Base-by-base conservation (phyloP, 2,113 vertebrate genomes). In the Sinosuthora webbiana region DNA sequence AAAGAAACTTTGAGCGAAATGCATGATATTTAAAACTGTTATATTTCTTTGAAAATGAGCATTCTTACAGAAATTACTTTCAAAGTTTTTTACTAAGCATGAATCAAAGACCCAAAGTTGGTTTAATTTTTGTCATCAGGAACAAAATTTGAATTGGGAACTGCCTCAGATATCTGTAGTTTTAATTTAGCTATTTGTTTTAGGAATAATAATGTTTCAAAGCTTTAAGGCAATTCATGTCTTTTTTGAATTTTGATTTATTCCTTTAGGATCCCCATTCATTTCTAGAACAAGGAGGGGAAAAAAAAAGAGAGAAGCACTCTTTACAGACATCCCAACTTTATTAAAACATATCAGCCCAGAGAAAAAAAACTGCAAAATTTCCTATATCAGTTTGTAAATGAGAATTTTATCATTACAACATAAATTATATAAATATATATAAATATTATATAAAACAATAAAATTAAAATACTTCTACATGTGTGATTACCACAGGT, bases 1-100 rank as follows among this genome's bases (percentile, higher is more conserved):
- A 79, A 94, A 91, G 71, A 87, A 88, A 90, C 9, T 13, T 50
- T 63, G 60, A 60, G 35, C 70, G 64, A 93, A 95, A 95, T 65
- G 49, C 37, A 82, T 71, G 31, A 70, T 89, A 84, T 25, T 84
- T 71, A 82, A 90, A 96, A 63, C 50, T 78, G 64, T 59, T 92
- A 33, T 47, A 82, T 84, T 94, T 94, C 83, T 79, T 96, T 93
- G 79, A 88, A 96, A 97, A 92, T 57, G 68, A 95, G 31, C 53
- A 62, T 90, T 89, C 86, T 87, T 65, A 78, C 27, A 89, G 85
- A 92, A 96, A 94, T 87, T 12, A 42, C 74, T 95, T 92, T 56
- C 64, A 84, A 90, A 92, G 73, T 86, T 93, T 92, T 89, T 80
- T 60, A 56, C 52, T 87, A 47, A 94, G 53, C 1, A 1, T 71